Evolutionary conservation across 2,888 invertebrate genomes (phyloP).

Genomic region (Agonopterix alstromeriana): DNA sequence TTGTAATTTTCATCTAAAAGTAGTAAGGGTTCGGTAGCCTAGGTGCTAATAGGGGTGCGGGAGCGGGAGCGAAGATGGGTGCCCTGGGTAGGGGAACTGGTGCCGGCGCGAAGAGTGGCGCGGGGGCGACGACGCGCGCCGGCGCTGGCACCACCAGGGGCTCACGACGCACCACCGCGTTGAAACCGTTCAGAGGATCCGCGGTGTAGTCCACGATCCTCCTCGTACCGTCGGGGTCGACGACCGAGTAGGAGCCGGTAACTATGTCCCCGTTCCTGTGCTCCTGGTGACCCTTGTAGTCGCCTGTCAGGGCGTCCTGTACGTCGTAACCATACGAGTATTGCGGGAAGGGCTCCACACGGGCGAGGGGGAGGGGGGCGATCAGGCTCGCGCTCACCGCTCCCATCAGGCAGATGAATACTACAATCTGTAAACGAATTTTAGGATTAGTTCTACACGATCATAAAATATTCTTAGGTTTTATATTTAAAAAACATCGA

Average conservation of each 20-base stretch:
- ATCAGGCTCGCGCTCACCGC: conserved; percentile 52
- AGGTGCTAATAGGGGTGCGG: conserved; percentile 30
- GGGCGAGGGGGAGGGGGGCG: conserved; percentile 49
- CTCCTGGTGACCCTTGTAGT: conserved; percentile 77
- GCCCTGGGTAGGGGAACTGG: conserved; percentile 33
- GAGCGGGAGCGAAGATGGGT: conserved; percentile 31
- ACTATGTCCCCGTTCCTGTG: conserved; percentile 75
- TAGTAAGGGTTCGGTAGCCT: conserved; percentile 54
- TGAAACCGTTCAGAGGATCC: conserved; percentile 74
- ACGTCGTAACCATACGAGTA: conserved; percentile 78
- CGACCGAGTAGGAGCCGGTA: conserved; percentile 73
- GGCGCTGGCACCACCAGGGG: conserved; percentile 49
- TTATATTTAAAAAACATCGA: too few species aligned
- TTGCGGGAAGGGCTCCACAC: conserved; percentile 66
- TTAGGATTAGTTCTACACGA: too few species aligned
- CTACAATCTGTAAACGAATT: conserved; percentile 56
- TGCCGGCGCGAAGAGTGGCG: conserved; percentile 33
- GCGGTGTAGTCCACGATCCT: conserved; percentile 76
- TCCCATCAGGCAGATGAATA: conserved; percentile 62
- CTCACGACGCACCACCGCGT: conserved; percentile 75
- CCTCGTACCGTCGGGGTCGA: conserved; percentile 75
- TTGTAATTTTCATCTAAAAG: conserved; percentile 69
- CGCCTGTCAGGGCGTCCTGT: conserved; percentile 75
- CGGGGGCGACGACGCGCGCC: conserved; percentile 31
- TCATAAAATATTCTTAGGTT: too few species aligned